Percentiles rank a stretch among this genome's conserved stretches.
phyloP scores from a whole-genome alignment of 2,888 invertebrate genomes.

The Crematogaster levior region DNA sequence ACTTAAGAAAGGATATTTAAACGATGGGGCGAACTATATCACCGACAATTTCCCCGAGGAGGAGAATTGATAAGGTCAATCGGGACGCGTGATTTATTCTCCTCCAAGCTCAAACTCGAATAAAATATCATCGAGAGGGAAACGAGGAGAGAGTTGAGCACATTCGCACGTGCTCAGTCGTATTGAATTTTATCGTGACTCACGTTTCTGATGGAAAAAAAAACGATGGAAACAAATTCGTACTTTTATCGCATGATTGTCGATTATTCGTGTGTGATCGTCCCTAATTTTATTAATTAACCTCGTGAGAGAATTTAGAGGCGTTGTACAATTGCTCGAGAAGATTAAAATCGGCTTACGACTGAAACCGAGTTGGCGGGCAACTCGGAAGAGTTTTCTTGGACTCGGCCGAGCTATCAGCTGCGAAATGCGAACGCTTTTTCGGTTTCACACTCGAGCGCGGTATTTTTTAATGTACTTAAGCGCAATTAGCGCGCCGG shows the following conservation, averaged over 20 bases:
- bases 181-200: slow-evolving; percentile 23
- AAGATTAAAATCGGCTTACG: neutral
- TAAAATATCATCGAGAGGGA: neutral
- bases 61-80: slow-evolving; percentile 32
- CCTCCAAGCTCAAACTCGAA: slow-evolving; percentile 6
- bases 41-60: slow-evolving; percentile 11
- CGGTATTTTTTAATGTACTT: slow-evolving; percentile 82
- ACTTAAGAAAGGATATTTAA: slow-evolving; percentile 46
- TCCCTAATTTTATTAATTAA: slow-evolving; percentile 48
- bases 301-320: slow-evolving; percentile 22
- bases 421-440: slow-evolving; percentile 53
- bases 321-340: slow-evolving; percentile 37
- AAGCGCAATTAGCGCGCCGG: slow-evolving; percentile 67
- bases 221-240: slow-evolving; percentile 19
- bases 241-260: slow-evolving; percentile 42
- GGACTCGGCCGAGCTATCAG: neutral
- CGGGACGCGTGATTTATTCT: slow-evolving; percentile 31
- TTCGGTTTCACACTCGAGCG: slow-evolving; percentile 66
- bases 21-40: neutral
- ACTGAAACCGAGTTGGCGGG: neutral
- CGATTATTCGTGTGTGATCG: slow-evolving; percentile 50
- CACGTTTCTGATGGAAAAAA: neutral
- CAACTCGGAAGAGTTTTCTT: neutral
- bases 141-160: neutral
- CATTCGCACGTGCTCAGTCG: neutral